phyloP scores from a whole-genome alignment of 2,797 vertebrate species.

The Oreortyx pictus region DNA sequence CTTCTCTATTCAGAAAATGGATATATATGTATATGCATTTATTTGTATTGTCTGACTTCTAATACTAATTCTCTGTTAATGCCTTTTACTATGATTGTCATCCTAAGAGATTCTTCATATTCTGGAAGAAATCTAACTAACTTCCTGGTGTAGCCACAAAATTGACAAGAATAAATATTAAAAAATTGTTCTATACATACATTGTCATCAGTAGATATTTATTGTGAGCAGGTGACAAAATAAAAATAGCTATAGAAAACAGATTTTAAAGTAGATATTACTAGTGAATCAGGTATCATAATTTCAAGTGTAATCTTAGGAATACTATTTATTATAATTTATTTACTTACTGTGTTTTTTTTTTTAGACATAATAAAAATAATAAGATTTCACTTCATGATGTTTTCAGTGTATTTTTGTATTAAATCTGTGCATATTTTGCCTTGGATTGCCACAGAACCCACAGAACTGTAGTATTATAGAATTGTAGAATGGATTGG shows the following conservation, averaged over 20 bases:
- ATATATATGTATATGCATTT: accelerated
- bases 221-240: conserved; percentile 43
- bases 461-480: neutral
- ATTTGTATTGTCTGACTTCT: neutral
- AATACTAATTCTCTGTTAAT: neutral
- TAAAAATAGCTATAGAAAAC: conserved; percentile 23
- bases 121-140: neutral
- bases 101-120: neutral
- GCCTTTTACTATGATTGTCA: neutral
- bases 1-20: neutral
- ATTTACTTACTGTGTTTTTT: conserved; percentile 32
- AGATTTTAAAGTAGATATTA: conserved; percentile 1
- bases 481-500: neutral
- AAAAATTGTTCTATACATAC: neutral
- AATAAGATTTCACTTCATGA: neutral
- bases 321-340: conserved; percentile 29
- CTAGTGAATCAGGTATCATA: conserved; percentile 41
- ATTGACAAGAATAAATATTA: neutral
- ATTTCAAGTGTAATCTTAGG: conserved; percentile 31
- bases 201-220: neutral
- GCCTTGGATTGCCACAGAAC: neutral
- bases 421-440: neutral
- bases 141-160: neutral
- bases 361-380: neutral
- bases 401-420: neutral